Evolutionary conservation across 2,113 vertebrate genomes (phyloP).

Genomic region (Stigmatopora nigra): DNA sequence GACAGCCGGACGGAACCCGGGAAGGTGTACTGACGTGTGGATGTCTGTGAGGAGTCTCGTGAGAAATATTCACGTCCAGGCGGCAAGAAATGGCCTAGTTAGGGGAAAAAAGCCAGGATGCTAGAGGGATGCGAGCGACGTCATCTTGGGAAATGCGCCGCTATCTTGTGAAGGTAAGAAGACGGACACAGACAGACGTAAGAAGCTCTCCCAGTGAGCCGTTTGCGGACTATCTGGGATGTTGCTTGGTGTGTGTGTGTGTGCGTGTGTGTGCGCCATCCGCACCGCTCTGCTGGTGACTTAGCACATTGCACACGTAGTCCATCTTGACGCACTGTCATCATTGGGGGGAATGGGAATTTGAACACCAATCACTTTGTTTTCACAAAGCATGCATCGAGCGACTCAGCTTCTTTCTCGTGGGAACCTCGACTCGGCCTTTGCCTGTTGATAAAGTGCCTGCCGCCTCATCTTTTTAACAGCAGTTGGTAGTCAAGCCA

Average conservation of each 20-base stretch:
- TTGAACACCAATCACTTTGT: constrained; percentile 51
- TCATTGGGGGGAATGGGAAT: constrained; percentile 36
- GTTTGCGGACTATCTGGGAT: constrained; percentile 23
- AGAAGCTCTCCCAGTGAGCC: constrained; percentile 31
- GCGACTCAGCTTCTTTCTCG: constrained; percentile 2
- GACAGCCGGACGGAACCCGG: constrained; percentile 61
- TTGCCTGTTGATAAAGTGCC: constrained; percentile 65
- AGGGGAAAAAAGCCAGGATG: constrained; percentile 29
- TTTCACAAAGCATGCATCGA: constrained; percentile 36
- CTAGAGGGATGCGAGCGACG: constrained; percentile 24
- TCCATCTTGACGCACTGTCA: constrained; percentile 65
- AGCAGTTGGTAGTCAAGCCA: constrained; percentile 31
- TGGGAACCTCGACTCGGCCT: constrained; percentile 44
- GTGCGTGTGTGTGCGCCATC: constrained; percentile 55
- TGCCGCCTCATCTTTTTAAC: constrained; percentile 25
- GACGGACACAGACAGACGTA: constrained; percentile 35
- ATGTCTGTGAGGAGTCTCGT: constrained; percentile 60
- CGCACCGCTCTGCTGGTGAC: constrained; percentile 39
- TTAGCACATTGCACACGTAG: constrained; percentile 60
- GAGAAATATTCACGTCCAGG: constrained; percentile 58
- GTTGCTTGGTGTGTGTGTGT: constrained; percentile 40
- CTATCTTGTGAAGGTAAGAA: constrained; percentile 59
- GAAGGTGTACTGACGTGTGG: constrained; percentile 64
- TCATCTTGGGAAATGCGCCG: constrained; percentile 40
- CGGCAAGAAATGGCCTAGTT: constrained; percentile 64